Evolutionary conservation across 2,113 vertebrate genomes (phyloP).

Genomic region (Cepphus grylle): DNA sequence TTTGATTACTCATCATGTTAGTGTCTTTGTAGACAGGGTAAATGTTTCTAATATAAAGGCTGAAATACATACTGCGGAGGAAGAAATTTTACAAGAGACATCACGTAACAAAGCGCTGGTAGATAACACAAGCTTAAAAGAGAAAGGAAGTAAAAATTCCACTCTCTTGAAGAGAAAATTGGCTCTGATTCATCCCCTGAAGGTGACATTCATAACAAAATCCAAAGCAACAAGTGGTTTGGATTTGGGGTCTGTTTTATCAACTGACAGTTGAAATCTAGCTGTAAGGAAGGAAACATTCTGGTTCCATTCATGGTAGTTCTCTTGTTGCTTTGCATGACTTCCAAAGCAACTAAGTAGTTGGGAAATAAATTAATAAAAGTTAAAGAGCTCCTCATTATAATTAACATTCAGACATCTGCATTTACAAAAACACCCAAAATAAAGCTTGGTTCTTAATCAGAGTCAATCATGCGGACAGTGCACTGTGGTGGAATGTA

Average conservation of each 20-base stretch:
- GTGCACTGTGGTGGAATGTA: not conserved
- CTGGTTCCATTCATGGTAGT: not conserved
- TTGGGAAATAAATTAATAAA: not conserved
- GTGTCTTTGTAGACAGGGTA: not conserved
- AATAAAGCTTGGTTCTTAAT: not conserved
- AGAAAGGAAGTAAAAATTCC: conserved; percentile 28
- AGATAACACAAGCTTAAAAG: not conserved
- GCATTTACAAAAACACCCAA: not conserved
- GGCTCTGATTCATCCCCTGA: not conserved
- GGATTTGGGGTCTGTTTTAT: conserved; percentile 56
- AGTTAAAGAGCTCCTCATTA: not conserved
- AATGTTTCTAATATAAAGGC: not conserved
- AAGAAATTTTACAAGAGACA: not conserved
- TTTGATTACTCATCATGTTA: not conserved
- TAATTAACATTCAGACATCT: conserved; percentile 5
- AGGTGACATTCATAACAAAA: conserved; percentile 16
- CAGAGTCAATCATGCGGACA: not conserved
- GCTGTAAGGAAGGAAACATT: conserved; percentile 18
- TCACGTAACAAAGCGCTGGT: not conserved
- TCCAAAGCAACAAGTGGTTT: conserved; percentile 47
- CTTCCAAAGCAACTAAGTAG: conserved; percentile 19
- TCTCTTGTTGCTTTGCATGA: not conserved
- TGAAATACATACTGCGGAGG: not conserved
- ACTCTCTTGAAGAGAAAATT: conserved; percentile 1
- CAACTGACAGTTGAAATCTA: conserved; percentile 23